Evolutionary conservation across 23 tunicate species (phyloP), one percentile per base, ranked within the genome.

Genomic region (Halocynthia roretzi): DNA sequence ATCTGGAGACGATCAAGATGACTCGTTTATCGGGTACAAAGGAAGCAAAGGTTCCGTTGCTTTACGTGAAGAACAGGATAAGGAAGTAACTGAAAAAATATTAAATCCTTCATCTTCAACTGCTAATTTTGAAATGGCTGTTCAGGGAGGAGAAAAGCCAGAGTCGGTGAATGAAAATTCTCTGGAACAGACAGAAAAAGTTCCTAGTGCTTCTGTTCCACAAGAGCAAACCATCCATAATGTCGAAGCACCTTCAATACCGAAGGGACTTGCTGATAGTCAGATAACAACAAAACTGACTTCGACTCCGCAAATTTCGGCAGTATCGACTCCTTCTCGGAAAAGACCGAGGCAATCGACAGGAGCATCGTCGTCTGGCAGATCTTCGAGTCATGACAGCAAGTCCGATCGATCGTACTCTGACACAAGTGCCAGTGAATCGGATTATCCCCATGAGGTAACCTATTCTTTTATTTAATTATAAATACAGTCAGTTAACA

Each of bases 161-260:
- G 44, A 31, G 44, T 14, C 4, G 15, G 63, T 58, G 15, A 20
- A 40, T 5, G 31, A 15, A 40, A 65, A 5, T 10, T 8, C 10
- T 20, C 22, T 20, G 31, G 5, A 40, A 8, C 22, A 48, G 0
- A 65, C 19, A 8, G 70, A 65, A 15, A 20, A 40, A 9, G 31
- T 9, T 9, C 19, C 22, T 15, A 20, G 48, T 65, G 70, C 70
- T 10, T 10, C 9, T 65, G n/a, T 2, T 20, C 9, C 0, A 65
- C 22, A 15, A 65, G 5, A 48, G 22, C 10, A 15, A 8, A 65
- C 5, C 9, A 48, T 10, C 10, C 10, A 20, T 40, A 54, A 71
- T 21, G 18, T 71, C 11, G 76, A 71, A 15, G 49, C 50, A 52
- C 76, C 76, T 17, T 71, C 76, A 52, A 52, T 71, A 17, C 76